phyloP scores from a whole-genome alignment of 2,888 invertebrate species.

The Drosophila sordidapex region DNA sequence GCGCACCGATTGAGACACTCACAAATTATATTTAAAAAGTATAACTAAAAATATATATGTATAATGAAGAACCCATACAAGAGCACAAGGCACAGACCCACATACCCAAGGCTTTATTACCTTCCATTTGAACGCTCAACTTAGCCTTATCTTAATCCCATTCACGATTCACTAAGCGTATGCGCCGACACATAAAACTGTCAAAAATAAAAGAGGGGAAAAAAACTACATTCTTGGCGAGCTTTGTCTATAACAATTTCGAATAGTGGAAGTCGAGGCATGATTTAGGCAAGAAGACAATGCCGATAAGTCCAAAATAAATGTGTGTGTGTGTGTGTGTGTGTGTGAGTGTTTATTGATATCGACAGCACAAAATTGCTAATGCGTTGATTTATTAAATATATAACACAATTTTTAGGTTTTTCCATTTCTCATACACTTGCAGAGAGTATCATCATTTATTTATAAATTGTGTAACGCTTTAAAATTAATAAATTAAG shows the following conservation, averaged over 20 bases:
- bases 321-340: not conserved
- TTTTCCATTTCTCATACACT: conserved; percentile 28
- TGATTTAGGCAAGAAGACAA: conserved; percentile 71
- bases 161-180: conserved; percentile 75
- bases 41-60: conserved; percentile 3
- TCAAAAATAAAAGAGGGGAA: conserved; percentile 61
- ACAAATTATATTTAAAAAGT: conserved; percentile 29
- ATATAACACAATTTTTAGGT: conserved; percentile 50
- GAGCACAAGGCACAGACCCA: conserved; percentile 23
- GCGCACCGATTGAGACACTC: conserved; percentile 38
- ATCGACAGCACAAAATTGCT: conserved; percentile 47
- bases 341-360: conserved; percentile 47
- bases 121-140: conserved; percentile 56
- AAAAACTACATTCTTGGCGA: conserved; percentile 36
- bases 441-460: conserved; percentile 12
- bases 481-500: not conserved
- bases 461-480: not conserved
- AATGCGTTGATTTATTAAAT: conserved; percentile 76
- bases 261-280: conserved; percentile 26
- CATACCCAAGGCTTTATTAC: conserved; percentile 67
- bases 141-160: conserved; percentile 79
- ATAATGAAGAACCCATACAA: not conserved
- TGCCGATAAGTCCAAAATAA: conserved; percentile 58
- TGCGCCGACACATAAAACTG: conserved; percentile 75
- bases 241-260: conserved; percentile 50